These are phyloP conservation scores for Myotis brandtii DNA, from an alignment of 2,113 vertebrate genomes.

Conservation along the genomic window DNA sequence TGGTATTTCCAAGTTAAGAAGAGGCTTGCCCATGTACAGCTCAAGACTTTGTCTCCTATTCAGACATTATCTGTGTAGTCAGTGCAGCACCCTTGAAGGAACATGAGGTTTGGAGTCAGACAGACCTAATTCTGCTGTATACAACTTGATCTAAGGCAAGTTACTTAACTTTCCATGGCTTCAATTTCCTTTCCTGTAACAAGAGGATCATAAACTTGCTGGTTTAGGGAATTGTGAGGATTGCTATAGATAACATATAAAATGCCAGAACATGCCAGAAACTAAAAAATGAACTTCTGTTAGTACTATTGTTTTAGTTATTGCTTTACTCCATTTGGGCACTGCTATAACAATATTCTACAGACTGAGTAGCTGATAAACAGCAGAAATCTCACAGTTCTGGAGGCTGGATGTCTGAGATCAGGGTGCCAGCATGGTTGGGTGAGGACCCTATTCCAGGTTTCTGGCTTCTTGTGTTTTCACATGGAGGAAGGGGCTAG, in stretches of 20 bases:
- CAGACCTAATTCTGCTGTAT: background rate
- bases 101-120: background rate
- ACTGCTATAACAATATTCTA: background rate
- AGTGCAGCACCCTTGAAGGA: background rate
- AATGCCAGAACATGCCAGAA: background rate
- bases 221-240: background rate
- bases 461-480: background rate
- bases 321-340: background rate
- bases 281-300: background rate
- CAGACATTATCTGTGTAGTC: background rate
- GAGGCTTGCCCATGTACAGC: accelerated
- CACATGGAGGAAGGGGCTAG: background rate
- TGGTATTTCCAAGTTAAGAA: background rate
- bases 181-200: background rate
- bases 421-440: background rate
- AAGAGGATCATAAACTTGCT: background rate
- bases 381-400: background rate
- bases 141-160: background rate
- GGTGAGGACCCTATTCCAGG: background rate
- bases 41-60: background rate
- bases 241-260: background rate
- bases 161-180: background rate
- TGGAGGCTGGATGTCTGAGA: background rate
- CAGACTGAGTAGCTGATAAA: background rate
- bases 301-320: background rate